Percentiles rank a stretch among this genome's conserved stretches.
phyloP scores from a whole-genome alignment of 2,888 invertebrate genomes.

The Drosophila acutilabella region DNA sequence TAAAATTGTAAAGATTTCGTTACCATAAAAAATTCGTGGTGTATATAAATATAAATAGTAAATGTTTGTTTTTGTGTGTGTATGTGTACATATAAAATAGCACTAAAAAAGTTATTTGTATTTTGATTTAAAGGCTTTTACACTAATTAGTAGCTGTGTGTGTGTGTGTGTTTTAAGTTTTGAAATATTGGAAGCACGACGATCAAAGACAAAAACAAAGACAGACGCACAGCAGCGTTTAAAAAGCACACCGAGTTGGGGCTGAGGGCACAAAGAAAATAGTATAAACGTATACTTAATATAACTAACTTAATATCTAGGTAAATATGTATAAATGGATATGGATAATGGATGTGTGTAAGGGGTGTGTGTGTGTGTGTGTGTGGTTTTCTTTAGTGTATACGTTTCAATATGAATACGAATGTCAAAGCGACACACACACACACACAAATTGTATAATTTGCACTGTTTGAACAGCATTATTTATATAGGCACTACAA shows the following conservation, averaged over 20 bases:
- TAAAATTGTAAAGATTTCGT: conserved; percentile 55
- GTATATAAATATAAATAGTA: conserved; percentile 70
- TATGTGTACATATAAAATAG: conserved; percentile 51
- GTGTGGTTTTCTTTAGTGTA: not conserved
- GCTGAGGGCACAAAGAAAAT: conserved; percentile 25
- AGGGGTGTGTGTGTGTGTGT: conserved; percentile 3
- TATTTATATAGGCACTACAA: conserved; percentile 59
- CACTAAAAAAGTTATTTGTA: conserved; percentile 41
- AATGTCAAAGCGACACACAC: conserved; percentile 47
- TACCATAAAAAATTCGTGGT: conserved; percentile 72
- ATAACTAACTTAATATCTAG: conserved; percentile 42
- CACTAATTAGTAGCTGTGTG: conserved; percentile 36
- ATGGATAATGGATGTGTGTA: conserved; percentile 12
- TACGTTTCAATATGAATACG: conserved; percentile 44
- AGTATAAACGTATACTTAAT: conserved; percentile 20
- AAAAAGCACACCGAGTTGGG: conserved; percentile 23
- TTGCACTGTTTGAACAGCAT: conserved; percentile 49
- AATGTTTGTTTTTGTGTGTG: conserved; percentile 16
- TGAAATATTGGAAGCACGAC: conserved; percentile 64
- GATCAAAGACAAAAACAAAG: conserved; percentile 33
- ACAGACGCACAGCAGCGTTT: conserved; percentile 34
- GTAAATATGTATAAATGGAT: conserved; percentile 40
- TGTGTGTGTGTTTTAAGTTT: not conserved
- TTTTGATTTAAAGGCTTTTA: conserved; percentile 35
- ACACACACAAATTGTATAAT: conserved; percentile 9